Conservation (phyloP, 2,888 invertebrate species). For the Caenorhabditis macrosperma region DNA sequence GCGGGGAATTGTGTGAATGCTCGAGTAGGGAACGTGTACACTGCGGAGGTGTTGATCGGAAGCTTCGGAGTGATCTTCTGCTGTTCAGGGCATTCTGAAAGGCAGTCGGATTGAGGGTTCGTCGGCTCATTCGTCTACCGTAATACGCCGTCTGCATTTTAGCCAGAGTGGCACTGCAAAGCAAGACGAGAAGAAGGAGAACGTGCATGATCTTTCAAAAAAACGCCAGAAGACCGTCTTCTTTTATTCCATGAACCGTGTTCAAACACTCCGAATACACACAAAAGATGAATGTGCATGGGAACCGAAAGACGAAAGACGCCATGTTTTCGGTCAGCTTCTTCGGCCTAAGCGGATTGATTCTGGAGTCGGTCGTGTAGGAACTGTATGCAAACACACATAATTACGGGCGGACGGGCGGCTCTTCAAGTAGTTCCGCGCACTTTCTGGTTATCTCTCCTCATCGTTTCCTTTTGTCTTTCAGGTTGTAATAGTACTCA, state of each 20-base stretch:
- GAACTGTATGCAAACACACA: conserved; percentile 52
- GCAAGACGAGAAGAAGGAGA: not conserved
- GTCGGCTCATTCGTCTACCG: not conserved
- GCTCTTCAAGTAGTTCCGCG: conserved; percentile 52
- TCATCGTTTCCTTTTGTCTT: conserved; percentile 12
- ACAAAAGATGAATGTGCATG: conserved; percentile 25
- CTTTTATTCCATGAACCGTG: conserved; percentile 12
- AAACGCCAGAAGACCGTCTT: not conserved
- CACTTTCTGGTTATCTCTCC: conserved; percentile 51
- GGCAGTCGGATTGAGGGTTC: too few species aligned
- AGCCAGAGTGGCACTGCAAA: not conserved
- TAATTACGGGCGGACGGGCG: conserved; percentile 37
- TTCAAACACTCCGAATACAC: conserved; percentile 35
- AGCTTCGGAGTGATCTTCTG: conserved; percentile 43
- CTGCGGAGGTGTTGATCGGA: conserved; percentile 33
- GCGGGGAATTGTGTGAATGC: conserved; percentile 42
- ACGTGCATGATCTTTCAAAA: conserved; percentile 8
- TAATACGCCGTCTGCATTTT: conserved; percentile 8
- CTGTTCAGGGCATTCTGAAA: conserved; percentile 40
- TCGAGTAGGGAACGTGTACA: conserved; percentile 40
- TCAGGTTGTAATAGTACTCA: conserved; percentile 36
- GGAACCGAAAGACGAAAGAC: conserved; percentile 26
- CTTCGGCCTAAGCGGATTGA: conserved; percentile 44
- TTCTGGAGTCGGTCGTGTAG: conserved; percentile 36
- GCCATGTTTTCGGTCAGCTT: conserved; percentile 27